phyloP scores from a whole-genome alignment of 53 echinoderm and acorn worm genomes.

The Mesocentrotus franciscanus region DNA sequence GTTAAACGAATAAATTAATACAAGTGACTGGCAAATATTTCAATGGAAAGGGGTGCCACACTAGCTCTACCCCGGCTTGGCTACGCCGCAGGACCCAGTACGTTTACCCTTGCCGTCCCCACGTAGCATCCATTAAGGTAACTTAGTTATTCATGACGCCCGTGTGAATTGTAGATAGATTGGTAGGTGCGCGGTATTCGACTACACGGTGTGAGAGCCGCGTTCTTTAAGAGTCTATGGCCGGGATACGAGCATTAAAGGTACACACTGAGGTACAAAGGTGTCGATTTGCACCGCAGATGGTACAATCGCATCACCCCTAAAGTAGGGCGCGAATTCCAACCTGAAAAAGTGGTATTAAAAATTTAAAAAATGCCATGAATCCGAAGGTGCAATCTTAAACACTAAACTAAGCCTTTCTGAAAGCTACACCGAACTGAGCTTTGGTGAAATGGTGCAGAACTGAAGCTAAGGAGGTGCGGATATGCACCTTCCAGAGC shows the following conservation, averaged over 20 bases:
- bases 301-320: background rate
- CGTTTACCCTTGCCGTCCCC: background rate
- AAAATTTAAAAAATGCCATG: too few relatives aligned
- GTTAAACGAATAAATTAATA: too few relatives aligned
- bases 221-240: background rate
- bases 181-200: slow-evolving; percentile 6
- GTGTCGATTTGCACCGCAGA: background rate
- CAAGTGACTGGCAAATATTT: background rate
- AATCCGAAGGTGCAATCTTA: too few relatives aligned
- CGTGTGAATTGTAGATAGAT: slow-evolving; percentile 3
- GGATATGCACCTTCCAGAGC: too few relatives aligned
- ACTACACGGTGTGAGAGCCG: background rate
- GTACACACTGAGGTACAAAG: background rate
- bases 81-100: background rate
- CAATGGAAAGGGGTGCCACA: background rate
- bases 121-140: slow-evolving; percentile 45
- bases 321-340: background rate
- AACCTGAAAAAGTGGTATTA: background rate
- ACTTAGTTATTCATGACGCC: slow-evolving; percentile 40
- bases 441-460: too few relatives aligned
- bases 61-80: background rate
- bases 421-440: too few relatives aligned
- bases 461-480: too few relatives aligned
- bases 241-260: background rate
- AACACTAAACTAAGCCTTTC: too few relatives aligned